Conservation (phyloP, 2,888 invertebrate species). For the Agrilus cyanescens region DNA sequence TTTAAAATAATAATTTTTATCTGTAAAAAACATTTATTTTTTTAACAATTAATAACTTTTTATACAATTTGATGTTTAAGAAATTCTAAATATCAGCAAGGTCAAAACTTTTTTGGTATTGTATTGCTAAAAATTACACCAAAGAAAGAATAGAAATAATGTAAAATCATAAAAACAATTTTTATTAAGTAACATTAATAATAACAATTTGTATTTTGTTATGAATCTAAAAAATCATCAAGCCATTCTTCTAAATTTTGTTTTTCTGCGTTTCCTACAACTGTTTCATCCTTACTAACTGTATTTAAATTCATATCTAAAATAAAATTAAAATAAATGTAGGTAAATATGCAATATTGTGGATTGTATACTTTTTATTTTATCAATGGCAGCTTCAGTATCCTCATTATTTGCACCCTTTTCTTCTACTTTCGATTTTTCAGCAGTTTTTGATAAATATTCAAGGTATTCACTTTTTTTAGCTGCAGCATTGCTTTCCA, state of each 20-base stretch:
- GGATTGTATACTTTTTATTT: background rate
- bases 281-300: background rate
- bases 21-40: no score
- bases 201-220: no score
- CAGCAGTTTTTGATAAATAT: constrained; percentile 5
- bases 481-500: constrained; percentile 6
- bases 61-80: no score
- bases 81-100: no score
- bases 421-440: constrained; percentile 2
- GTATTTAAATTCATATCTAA: background rate
- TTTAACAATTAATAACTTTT: no score
- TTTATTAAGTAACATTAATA: no score
- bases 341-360: background rate
- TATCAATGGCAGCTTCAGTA: background rate
- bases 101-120: no score
- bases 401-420: background rate
- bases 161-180: no score
- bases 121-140: no score
- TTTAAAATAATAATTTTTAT: no score
- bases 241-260: constrained; percentile 22
- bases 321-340: background rate
- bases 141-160: no score
- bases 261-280: constrained; percentile 3
- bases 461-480: background rate
- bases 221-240: constrained; percentile 22